Evolutionary conservation across 2,888 invertebrate genomes (phyloP), one percentile per base, ranked within the genome.

Genomic region (Salticus scenicus): DNA sequence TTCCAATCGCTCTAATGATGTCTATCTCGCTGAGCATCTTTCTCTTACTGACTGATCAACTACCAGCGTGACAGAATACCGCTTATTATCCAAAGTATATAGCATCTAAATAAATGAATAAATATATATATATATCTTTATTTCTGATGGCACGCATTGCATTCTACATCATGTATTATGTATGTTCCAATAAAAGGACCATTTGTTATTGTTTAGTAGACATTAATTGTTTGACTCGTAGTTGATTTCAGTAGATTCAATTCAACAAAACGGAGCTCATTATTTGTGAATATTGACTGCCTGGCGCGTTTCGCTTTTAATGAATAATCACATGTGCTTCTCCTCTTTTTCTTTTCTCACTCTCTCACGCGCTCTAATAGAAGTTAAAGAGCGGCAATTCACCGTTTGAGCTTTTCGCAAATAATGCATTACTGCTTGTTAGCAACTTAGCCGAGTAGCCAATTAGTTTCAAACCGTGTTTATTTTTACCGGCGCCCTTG

Each of bases 371-470:
- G 69, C 42, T 27, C 72, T 85, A 78, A 78, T 78, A 77, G 77
- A 77, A 84, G 77, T 77, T 84, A 84, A 84, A 84, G 77, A 84
- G 77, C 77, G 51, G 74, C 63, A 33, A 64, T 73, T 74, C 51
- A 64, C 72, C 30, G 57, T 47, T 63, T 42, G 81, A 71, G 76
- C 64, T 70, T 76, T 77, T 76, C 71, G 41, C 37, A 73, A 78
- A 84, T 84, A 84, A 84, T 84, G 84, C 84, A 84, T 84, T 84
- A 78, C 78, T 78, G 84, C 84, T 85, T 85, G 84, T 85, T 85
- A 85, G 84, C 74, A 79, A 74, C 84, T 78, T 85, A 85, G 78
- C 78, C 47, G 30, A 57, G 84, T 85, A 85, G 78, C 84, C 84
- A 85, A 85, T 85, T 85, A 85, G 74, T 78, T 74, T 73, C 67